Evolutionary conservation across 2,113 vertebrate genomes (phyloP).

Genomic region (Lycocorax pyrrhopterus): DNA sequence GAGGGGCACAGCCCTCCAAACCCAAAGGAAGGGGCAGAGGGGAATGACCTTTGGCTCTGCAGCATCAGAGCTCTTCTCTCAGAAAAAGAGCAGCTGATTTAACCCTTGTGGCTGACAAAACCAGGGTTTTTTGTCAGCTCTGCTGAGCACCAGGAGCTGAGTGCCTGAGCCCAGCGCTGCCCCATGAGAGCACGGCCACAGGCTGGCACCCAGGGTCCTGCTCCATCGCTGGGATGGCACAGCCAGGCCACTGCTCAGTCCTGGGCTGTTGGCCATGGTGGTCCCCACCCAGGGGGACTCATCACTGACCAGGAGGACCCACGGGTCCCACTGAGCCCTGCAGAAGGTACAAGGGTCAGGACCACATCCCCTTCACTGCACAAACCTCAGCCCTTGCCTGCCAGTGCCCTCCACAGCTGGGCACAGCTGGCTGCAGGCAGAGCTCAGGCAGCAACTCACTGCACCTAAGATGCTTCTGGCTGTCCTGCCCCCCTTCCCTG

Average conservation of each 20-base stretch:
- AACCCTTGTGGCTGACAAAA: neutral
- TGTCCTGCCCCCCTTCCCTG: no score
- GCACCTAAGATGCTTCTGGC: fast-evolving
- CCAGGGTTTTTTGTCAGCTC: neutral
- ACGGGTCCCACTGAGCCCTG: neutral
- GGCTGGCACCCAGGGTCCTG: neutral
- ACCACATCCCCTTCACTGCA: fast-evolving
- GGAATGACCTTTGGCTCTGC: neutral
- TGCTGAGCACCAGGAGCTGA: neutral
- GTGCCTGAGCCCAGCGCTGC: neutral
- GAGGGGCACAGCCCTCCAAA: neutral
- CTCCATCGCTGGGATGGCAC: fast-evolving
- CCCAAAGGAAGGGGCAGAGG: neutral
- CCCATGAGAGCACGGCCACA: fast-evolving
- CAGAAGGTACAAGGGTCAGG: neutral
- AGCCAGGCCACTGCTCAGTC: neutral
- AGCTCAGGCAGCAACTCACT: neutral
- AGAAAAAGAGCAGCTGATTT: neutral
- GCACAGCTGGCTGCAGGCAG: neutral
- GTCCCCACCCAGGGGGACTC: fast-evolving
- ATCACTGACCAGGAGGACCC: neutral
- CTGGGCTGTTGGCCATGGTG: fast-evolving
- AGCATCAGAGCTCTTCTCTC: neutral
- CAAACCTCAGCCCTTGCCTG: neutral
- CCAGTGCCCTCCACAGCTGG: neutral